Conservation (phyloP, 2,888 invertebrate species). For the Spodoptera exigua region DNA sequence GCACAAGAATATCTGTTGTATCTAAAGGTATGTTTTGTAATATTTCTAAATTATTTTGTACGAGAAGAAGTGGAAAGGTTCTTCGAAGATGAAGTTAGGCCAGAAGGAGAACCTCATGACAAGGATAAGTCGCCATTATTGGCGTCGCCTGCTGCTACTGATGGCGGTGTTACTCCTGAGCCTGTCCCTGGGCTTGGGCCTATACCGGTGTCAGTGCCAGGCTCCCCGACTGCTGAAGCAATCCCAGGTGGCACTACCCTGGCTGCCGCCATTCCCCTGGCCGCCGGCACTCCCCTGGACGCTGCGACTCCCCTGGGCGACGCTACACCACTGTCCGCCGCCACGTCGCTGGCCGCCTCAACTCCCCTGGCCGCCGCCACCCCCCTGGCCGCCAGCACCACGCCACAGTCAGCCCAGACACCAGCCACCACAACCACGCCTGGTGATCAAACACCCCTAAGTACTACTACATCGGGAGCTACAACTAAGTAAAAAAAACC, state of each 20-base stretch:
- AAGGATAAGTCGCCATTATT: not conserved
- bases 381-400: constrained; percentile 27
- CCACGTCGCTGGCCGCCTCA: constrained; percentile 21
- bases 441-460: constrained; percentile 2
- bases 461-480: not conserved
- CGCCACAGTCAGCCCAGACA: not conserved
- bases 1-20: constrained; percentile 26
- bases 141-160: constrained; percentile 16
- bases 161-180: too few relatives aligned
- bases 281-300: constrained; percentile 33
- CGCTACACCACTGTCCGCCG: too few relatives aligned
- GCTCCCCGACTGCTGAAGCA: too few relatives aligned
- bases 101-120: constrained; percentile 20
- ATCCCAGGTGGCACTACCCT: too few relatives aligned
- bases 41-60: constrained; percentile 50
- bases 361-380: constrained; percentile 28
- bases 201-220: too few relatives aligned
- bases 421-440: not conserved
- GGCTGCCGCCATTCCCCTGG: constrained; percentile 31
- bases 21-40: constrained; percentile 57
- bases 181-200: too few relatives aligned
- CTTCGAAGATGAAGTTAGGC: constrained; percentile 56
- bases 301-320: constrained; percentile 27
- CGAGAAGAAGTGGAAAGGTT: constrained; percentile 78
- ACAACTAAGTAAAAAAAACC: too few relatives aligned